Conservation (phyloP, 1,140 invertebrate genomes). For the Drosophila kurseongensis region DNA sequence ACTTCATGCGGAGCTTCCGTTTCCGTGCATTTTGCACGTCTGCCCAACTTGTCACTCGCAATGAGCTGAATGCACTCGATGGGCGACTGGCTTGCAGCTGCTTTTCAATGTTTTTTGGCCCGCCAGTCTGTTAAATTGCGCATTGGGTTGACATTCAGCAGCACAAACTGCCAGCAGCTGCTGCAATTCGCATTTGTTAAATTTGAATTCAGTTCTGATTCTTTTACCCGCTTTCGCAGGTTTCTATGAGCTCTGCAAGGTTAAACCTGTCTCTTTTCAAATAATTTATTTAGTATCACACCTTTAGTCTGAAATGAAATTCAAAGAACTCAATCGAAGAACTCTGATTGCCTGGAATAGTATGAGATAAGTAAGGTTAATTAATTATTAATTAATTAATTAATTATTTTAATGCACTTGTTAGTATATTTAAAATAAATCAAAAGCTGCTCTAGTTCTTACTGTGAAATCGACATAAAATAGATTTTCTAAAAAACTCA, state of each 20-base stretch:
- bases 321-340: not conserved
- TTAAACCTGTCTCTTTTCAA: not conserved
- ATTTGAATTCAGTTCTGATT: slow-evolving; percentile 24
- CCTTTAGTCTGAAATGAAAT: too few species aligned
- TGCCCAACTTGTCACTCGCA: slow-evolving; percentile 68
- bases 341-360: not conserved
- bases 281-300: not conserved
- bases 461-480: too few species aligned
- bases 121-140: slow-evolving; percentile 45
- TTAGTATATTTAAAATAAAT: not conserved
- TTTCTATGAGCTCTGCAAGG: not conserved
- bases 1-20: slow-evolving; percentile 49
- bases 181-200: slow-evolving; percentile 36
- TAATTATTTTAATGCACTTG: not conserved
- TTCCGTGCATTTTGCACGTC: slow-evolving; percentile 71
- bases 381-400: not conserved
- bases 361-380: not conserved
- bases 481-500: too few species aligned
- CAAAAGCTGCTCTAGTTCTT: too few species aligned
- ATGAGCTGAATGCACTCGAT: slow-evolving; percentile 46
- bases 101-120: slow-evolving; percentile 7
- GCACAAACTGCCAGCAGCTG: slow-evolving; percentile 26
- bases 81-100: slow-evolving; percentile 11
- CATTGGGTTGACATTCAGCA: slow-evolving; percentile 56
- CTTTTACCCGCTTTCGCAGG: not conserved